Evolutionary conservation across 1,140 invertebrate species (phyloP).

Genomic region (Luehdorfia chinensis): DNA sequence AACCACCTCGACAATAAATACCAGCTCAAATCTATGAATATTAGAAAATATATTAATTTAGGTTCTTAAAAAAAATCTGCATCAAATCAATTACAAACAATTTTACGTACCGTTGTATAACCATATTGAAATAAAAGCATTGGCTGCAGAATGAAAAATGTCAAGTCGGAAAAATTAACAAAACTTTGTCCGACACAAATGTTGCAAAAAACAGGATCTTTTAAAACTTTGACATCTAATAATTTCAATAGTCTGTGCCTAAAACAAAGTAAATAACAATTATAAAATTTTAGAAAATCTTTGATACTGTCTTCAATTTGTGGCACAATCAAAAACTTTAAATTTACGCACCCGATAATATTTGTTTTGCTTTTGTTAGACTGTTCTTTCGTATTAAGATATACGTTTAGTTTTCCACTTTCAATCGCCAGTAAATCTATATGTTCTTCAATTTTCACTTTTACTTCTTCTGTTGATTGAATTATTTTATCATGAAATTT

Average conservation of each 20-base stretch:
- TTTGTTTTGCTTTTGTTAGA: slow-evolving; percentile 8
- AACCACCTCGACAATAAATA: no score
- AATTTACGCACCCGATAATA: slow-evolving; percentile 18
- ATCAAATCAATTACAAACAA: no score
- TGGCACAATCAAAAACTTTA: no score
- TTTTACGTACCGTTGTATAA: slow-evolving; percentile 59
- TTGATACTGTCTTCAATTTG: no score
- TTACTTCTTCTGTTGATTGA: slow-evolving; percentile 19
- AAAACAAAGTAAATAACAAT: neutral
- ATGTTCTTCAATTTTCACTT: slow-evolving; percentile 27
- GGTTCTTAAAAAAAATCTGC: no score
- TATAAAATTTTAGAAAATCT: slow-evolving; percentile 10
- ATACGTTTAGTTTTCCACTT: slow-evolving; percentile 11
- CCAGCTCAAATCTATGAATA: no score
- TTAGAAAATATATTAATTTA: no score
- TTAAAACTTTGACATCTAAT: slow-evolving; percentile 66
- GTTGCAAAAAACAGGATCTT: slow-evolving; percentile 78
- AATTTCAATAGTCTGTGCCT: slow-evolving; percentile 41
- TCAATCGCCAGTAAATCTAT: slow-evolving; percentile 32
- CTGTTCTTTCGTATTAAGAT: slow-evolving; percentile 9
- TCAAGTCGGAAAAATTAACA: slow-evolving; percentile 78
- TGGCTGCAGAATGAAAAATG: slow-evolving; percentile 80
- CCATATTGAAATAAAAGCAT: slow-evolving; percentile 76
- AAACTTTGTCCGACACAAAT: slow-evolving; percentile 79
- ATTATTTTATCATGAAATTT: neutral